Evolutionary conservation across 2,113 vertebrate species (phyloP), one percentile per base, ranked within the genome.

Genomic region (Dasyprocta punctata): DNA sequence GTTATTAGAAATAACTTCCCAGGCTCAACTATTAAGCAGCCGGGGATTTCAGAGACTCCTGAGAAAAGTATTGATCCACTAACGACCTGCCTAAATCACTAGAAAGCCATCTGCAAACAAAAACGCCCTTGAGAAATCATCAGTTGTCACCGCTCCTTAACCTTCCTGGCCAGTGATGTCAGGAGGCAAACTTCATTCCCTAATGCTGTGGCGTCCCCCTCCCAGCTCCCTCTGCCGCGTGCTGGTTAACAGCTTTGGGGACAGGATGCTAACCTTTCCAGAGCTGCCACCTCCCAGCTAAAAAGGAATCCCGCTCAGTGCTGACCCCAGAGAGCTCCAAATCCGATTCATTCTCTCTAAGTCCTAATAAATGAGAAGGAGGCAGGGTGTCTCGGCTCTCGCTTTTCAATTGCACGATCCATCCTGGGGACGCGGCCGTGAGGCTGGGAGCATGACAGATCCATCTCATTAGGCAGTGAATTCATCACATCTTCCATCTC

Each of bases 21-120:
- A 14, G 87, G 65, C 86, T 86, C 86, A n/a, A 83, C 87, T 52
- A 24, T 75, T 93, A 60, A 78, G 94, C 89, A 95, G 92, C 56
- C 75, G 44, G 85, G 90, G 96, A 83, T 90, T 95, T 96, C 94
- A 94, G 92, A 75, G 81, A 49, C 95, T 92, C 95, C n/a, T 4
- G 80, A 92, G 91, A 77, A 82, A 97, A 92, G 94, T 96, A 98
- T 97, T 81, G 98, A 98, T 95, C 96, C 85, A 7, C 92, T 92
- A 90, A 97, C 88, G 84, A 97, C 92, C 95, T 12, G 85, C 81
- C 94, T 97, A 97, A 98, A 96, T 98, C 97, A 95, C 97, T 86
- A n/a, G 93, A 95, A 97, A 98, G 97, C 94, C 92, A 92, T 97
- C 96, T 94, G 95, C 98, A 98, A 97, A 98, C 97, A 97, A 94